Percentiles rank a stretch among this genome's conserved stretches.
These are phyloP conservation scores for Cavia porcellus DNA, from an alignment of 2,113 vertebrate genomes.

Conservation along the genomic window DNA sequence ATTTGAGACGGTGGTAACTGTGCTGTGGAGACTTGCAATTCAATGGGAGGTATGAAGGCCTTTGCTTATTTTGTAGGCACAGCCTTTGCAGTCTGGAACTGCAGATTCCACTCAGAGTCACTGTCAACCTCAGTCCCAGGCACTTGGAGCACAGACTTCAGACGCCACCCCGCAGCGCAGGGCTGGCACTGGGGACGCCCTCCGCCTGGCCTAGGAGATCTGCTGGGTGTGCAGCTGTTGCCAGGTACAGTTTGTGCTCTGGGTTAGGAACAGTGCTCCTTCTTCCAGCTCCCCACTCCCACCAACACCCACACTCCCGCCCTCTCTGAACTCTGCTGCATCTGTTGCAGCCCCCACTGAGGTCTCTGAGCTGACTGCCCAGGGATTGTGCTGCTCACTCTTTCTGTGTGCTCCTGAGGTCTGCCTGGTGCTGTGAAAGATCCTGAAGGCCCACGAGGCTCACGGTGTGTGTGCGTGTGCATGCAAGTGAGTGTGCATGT, in stretches of 20 bases:
- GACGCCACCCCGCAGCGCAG: neutral
- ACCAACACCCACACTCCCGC: too few species aligned
- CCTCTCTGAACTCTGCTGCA: neutral
- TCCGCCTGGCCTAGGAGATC: neutral
- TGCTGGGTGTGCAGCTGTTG: neutral
- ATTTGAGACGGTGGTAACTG: neutral
- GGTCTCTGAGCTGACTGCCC: neutral
- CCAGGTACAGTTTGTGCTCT: neutral
- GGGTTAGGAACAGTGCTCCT: neutral
- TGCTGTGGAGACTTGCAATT: neutral
- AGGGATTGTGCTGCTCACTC: neutral
- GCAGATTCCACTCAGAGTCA: neutral
- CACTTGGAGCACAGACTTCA: neutral
- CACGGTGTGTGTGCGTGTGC: neutral
- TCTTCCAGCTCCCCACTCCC: neutral
- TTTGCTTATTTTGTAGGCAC: neutral
- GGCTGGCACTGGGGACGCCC: neutral
- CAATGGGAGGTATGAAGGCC: neutral
- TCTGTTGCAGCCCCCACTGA: neutral
- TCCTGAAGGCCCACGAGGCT: neutral
- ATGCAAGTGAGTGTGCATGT: neutral
- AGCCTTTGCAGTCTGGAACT: neutral
- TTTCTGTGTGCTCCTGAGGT: neutral
- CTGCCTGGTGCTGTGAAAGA: too few species aligned
- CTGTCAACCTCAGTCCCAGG: accelerated